phyloP scores from a whole-genome alignment of 2,888 invertebrate genomes.

The Synergus gifuensis region DNA sequence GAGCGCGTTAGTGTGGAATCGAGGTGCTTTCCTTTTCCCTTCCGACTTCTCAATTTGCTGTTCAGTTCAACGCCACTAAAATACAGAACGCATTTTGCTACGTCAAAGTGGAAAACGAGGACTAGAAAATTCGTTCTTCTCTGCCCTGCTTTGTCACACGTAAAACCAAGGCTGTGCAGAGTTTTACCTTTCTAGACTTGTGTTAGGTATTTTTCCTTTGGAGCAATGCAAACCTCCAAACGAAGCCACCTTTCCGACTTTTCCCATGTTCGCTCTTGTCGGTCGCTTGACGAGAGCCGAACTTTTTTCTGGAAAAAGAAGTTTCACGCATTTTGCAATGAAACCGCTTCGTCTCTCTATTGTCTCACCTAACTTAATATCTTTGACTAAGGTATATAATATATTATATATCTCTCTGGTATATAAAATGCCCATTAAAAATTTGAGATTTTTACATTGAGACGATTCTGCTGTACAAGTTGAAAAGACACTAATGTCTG shows the following conservation, averaged over 20 bases:
- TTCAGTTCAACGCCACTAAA: conserved; percentile 22
- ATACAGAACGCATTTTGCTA: conserved; percentile 4
- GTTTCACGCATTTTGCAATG: conserved; percentile 25
- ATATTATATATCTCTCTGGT: no score
- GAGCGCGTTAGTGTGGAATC: conserved; percentile 64
- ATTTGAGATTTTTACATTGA: conserved; percentile 15
- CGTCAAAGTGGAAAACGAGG: not conserved
- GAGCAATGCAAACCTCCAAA: conserved; percentile 27
- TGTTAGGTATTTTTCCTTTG: conserved; percentile 38
- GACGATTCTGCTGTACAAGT: not conserved
- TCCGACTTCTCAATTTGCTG: conserved; percentile 55
- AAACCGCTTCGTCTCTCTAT: conserved; percentile 26
- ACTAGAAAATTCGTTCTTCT: conserved; percentile 27
- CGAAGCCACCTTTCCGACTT: conserved; percentile 41
- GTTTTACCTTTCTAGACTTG: conserved; percentile 41
- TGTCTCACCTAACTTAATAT: conserved; percentile 27
- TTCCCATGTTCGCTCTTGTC: conserved; percentile 40
- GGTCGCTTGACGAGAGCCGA: conserved; percentile 46
- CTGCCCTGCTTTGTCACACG: conserved; percentile 35
- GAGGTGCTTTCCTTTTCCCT: not conserved
- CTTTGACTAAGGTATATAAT: conserved; percentile 18
- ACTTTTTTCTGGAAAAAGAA: conserved; percentile 44
- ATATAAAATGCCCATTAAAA: not conserved
- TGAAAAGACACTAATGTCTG: no score
- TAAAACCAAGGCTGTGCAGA: conserved; percentile 38